A percentile compares a stretch with the other conserved stretches of the same genome.
Conservation (phyloP, 2,113 vertebrate genomes). For the Haplochromis vanheusdeni region DNA sequence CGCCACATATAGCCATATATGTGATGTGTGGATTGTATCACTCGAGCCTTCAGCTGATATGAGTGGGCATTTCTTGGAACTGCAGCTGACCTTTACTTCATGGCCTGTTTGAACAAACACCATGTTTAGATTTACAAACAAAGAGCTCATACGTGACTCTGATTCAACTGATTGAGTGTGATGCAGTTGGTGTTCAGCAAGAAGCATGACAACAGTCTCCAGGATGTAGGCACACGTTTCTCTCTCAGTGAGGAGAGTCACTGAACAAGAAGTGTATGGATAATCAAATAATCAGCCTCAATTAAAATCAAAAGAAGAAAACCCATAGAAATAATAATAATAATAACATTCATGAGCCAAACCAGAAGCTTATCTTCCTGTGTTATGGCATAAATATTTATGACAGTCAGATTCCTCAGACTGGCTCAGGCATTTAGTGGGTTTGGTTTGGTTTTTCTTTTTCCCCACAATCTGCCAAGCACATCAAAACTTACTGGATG, state of each 20-base stretch:
- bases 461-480: background rate
- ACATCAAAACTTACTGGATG: background rate
- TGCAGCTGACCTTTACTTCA: background rate
- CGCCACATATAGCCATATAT: background rate
- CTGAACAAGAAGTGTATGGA: background rate
- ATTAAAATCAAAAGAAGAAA: background rate
- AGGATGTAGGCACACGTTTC: background rate
- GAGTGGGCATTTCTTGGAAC: background rate
- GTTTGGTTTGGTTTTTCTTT: background rate
- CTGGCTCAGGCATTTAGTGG: background rate
- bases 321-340: background rate
- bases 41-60: background rate
- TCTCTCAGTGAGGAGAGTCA: background rate
- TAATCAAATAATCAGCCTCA: background rate
- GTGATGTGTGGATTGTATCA: background rate
- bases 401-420: background rate
- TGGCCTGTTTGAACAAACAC: background rate
- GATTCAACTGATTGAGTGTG: background rate
- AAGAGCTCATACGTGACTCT: background rate
- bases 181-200: background rate
- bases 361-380: background rate
- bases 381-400: background rate
- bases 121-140: background rate
- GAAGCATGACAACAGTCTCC: background rate
- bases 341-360: background rate